These are phyloP conservation scores for Drosophila planitibia DNA, from an alignment of 2,888 invertebrate genomes.

Conservation along the genomic window DNA sequence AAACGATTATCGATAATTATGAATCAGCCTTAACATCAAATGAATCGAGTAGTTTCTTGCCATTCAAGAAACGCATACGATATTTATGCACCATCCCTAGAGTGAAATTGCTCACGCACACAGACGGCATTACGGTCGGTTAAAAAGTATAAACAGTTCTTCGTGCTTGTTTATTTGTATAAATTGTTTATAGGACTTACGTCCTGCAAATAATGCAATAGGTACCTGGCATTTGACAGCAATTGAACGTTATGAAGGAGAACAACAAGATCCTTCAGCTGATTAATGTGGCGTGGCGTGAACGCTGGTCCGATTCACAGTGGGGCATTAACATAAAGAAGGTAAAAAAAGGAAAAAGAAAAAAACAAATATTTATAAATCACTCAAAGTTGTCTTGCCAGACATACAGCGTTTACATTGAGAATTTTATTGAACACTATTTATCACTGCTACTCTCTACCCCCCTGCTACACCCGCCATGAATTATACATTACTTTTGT, in stretches of 20 bases:
- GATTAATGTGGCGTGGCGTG: conserved; percentile 92
- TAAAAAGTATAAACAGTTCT: conserved; percentile 37
- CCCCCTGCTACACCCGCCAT: background rate
- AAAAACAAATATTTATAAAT: background rate
- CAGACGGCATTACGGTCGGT: conserved; percentile 4
- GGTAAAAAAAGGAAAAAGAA: conserved; percentile 84
- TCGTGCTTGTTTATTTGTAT: conserved; percentile 8
- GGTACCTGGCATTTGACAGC: background rate
- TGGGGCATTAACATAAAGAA: conserved; percentile 98
- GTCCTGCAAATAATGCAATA: conserved; percentile 25
- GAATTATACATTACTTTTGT: conserved; percentile 18
- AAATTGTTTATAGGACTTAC: conserved; percentile 7
- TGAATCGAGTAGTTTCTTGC: background rate
- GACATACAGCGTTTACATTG: conserved; percentile 48
- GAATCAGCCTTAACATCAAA: background rate
- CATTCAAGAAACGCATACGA: background rate
- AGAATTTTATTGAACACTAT: conserved; percentile 59
- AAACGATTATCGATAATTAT: conserved; percentile 7
- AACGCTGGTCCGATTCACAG: conserved; percentile 97
- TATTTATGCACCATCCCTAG: conserved; percentile 8
- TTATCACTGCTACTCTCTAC: background rate
- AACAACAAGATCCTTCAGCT: conserved; percentile 88
- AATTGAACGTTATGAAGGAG: conserved; percentile 78
- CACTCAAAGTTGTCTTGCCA: conserved; percentile 32
- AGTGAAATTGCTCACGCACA: conserved; percentile 9